Percentiles rank a stretch among this genome's conserved stretches.
Evolutionary conservation across 2,113 vertebrate genomes (phyloP).

Genomic region (Hydrochoerus hydrochaeris): DNA sequence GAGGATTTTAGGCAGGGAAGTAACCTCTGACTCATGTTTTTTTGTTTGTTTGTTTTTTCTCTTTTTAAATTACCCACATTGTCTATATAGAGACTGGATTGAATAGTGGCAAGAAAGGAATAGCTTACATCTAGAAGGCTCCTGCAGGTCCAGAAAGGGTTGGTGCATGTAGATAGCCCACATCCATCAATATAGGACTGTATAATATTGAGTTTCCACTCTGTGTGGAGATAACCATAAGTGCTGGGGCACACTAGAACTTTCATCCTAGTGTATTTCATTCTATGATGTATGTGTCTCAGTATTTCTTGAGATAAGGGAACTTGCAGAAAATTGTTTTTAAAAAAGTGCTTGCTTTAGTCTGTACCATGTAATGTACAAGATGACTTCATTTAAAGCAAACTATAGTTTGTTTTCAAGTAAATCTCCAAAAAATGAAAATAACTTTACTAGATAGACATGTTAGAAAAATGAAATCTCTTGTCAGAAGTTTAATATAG

Average conservation of each 20-base stretch:
- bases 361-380: background rate
- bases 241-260: fast-evolving
- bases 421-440: background rate
- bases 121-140: background rate
- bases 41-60: background rate
- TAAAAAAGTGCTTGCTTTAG: background rate
- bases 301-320: background rate
- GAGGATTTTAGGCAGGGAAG: background rate
- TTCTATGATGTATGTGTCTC: background rate
- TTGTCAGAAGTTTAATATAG: background rate
- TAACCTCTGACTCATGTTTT: background rate
- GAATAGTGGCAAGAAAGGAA: background rate
- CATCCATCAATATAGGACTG: fast-evolving
- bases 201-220: background rate
- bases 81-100: background rate
- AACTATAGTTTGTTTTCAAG: background rate
- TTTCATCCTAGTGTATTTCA: background rate
- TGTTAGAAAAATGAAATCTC: background rate
- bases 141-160: background rate
- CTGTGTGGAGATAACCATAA: fast-evolving
- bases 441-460: background rate
- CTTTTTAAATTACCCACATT: background rate
- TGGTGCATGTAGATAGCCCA: background rate
- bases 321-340: background rate
- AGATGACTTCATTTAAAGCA: background rate